These are phyloP conservation scores for Epinephelus coioides DNA, from an alignment of 2,797 vertebrate genomes.

Conservation along the genomic window DNA sequence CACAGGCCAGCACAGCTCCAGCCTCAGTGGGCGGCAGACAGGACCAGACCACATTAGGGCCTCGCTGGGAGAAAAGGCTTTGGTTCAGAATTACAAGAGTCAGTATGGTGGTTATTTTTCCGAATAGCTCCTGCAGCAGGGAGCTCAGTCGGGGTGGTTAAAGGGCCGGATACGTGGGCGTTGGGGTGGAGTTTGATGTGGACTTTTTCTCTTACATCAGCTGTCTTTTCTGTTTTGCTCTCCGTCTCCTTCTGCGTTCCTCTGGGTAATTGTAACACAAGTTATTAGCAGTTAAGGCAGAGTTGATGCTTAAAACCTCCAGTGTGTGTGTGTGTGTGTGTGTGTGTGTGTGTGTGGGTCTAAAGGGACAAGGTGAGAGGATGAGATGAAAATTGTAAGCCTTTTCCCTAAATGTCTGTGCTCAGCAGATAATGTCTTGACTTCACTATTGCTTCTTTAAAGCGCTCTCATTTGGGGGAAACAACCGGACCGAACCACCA, in stretches of 20 bases:
- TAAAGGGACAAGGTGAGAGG: not conserved
- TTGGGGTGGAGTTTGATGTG: not conserved
- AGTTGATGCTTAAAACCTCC: constrained; percentile 7
- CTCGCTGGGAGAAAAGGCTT: not conserved
- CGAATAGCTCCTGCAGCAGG: not conserved
- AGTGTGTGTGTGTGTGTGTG: not conserved
- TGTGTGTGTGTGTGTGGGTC: not conserved
- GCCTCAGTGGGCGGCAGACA: not conserved
- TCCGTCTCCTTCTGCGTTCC: not conserved
- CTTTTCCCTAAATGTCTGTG: constrained; percentile 17
- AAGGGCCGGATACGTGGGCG: not conserved
- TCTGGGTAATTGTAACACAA: constrained; percentile 15
- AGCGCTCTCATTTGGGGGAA: constrained; percentile 1
- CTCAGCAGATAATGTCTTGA: constrained; percentile 3
- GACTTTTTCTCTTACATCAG: not conserved
- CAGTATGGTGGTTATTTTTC: constrained; percentile 15
- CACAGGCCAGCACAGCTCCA: constrained; percentile 1
- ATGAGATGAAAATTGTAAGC: not conserved
- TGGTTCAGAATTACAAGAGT: constrained; percentile 5
- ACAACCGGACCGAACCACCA: constrained; percentile 8
- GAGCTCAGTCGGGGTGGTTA: not conserved
- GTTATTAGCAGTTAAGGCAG: constrained; percentile 11
- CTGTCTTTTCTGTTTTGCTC: not conserved
- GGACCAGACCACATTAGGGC: constrained; percentile 7
- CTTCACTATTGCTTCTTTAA: constrained; percentile 6